phyloP scores from a whole-genome alignment of 2,888 invertebrate genomes.

The Lithophane semibrunnea region DNA sequence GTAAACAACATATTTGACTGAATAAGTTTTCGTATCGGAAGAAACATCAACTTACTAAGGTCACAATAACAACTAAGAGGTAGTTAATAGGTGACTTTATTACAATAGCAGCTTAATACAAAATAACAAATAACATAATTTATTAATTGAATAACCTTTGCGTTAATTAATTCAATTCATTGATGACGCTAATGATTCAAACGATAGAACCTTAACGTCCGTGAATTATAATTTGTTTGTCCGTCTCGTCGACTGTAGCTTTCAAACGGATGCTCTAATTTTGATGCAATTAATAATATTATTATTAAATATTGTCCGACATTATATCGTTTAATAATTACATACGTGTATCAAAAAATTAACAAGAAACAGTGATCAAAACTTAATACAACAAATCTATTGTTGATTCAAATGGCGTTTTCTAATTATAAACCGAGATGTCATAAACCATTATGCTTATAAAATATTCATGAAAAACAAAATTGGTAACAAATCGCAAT shows the following conservation, averaged over 20 bases:
- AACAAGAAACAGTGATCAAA: slow-evolving; percentile 5
- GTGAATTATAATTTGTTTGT: slow-evolving; percentile 33
- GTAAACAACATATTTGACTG: neutral
- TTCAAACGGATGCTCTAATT: slow-evolving; percentile 28
- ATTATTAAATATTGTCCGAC: neutral
- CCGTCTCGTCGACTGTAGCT: slow-evolving; percentile 1
- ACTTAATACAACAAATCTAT: slow-evolving; percentile 38
- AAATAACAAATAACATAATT: slow-evolving; percentile 27
- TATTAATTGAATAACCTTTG: slow-evolving; percentile 21
- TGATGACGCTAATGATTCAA: slow-evolving; percentile 16
- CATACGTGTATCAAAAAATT: slow-evolving; percentile 3
- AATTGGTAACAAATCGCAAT: slow-evolving; percentile 82
- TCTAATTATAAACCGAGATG: slow-evolving; percentile 61
- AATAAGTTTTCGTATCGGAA: neutral
- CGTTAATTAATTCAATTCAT: slow-evolving; percentile 39
- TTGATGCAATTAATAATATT: slow-evolving; percentile 5
- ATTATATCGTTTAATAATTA: neutral
- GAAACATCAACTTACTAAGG: slow-evolving; percentile 6
- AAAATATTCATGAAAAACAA: slow-evolving; percentile 77
- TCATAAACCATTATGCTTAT: slow-evolving; percentile 69
- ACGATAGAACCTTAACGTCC: slow-evolving; percentile 1
- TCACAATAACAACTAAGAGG: slow-evolving; percentile 6
- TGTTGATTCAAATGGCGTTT: slow-evolving; percentile 56
- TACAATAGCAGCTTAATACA: slow-evolving; percentile 11
- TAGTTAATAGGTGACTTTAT: slow-evolving; percentile 8